These are phyloP conservation scores for Stichodactyla helianthus DNA, from an alignment of 64 coral and sea anemone species.

Conservation along the genomic window DNA sequence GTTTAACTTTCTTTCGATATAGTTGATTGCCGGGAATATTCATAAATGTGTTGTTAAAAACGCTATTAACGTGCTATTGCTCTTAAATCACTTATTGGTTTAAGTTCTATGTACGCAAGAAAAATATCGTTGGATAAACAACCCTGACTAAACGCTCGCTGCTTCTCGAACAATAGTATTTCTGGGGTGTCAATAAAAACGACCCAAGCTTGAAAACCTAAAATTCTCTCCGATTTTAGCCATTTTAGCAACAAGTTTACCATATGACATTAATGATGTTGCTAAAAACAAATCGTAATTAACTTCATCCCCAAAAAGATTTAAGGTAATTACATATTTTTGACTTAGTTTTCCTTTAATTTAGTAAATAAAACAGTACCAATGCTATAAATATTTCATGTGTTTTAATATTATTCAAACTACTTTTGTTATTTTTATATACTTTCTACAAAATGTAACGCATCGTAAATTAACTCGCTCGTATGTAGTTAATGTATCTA, in stretches of 20 bases:
- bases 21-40: background rate
- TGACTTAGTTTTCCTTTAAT: background rate
- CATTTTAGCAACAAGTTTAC: background rate
- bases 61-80: background rate
- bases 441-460: constrained; percentile 15
- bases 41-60: background rate
- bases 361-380: background rate
- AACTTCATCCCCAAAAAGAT: background rate
- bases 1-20: background rate
- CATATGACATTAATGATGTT: background rate
- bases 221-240: no score
- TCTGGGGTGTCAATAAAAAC: background rate
- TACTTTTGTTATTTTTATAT: background rate
- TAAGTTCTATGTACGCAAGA: background rate
- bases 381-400: background rate
- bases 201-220: background rate
- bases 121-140: background rate
- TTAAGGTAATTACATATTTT: background rate
- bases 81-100: background rate
- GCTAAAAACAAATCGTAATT: background rate
- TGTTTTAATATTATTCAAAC: constrained; percentile 16
- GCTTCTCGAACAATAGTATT: background rate
- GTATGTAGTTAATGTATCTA: background rate
- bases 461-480: background rate
- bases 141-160: background rate